A percentile compares a stretch with the other conserved stretches of the same genome.
Conservation (phyloP, 1,140 invertebrate species). For the Drosophila ambigua region DNA sequence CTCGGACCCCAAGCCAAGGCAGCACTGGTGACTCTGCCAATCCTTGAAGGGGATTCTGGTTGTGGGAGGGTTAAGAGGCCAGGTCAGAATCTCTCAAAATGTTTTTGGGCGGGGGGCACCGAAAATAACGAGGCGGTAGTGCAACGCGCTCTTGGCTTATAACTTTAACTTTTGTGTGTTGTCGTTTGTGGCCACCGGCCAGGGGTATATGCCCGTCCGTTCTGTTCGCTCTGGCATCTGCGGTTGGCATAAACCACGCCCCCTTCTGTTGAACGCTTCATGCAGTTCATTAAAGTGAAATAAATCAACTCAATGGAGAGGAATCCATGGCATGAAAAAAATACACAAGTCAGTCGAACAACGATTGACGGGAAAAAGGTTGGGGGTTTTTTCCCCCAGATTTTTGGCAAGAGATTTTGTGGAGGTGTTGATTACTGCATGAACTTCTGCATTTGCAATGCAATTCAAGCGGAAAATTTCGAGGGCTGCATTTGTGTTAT, state of each 20-base stretch:
- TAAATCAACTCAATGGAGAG: slow-evolving; percentile 45
- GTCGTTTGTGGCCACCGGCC: slow-evolving; percentile 9
- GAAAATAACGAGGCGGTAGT: slow-evolving; percentile 6
- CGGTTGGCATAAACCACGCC: slow-evolving; percentile 30
- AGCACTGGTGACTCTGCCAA: neutral
- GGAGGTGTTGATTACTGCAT: slow-evolving; percentile 48
- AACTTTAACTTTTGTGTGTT: slow-evolving; percentile 41
- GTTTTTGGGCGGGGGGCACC: neutral
- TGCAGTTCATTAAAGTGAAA: slow-evolving; percentile 57
- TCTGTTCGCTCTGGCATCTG: slow-evolving; percentile 16
- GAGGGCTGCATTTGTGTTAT: slow-evolving; percentile 25
- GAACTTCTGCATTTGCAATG: neutral
- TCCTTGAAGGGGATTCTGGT: slow-evolving; percentile 17
- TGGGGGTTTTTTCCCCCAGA: slow-evolving; percentile 19
- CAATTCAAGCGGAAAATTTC: slow-evolving; percentile 35
- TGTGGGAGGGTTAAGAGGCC: neutral
- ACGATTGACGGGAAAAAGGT: slow-evolving; percentile 43
- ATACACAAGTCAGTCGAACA: slow-evolving; percentile 11
- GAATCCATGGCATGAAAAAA: slow-evolving; percentile 6
- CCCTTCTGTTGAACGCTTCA: slow-evolving; percentile 23
- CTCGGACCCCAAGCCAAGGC: slow-evolving; percentile 13
- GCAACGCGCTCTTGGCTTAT: slow-evolving; percentile 45
- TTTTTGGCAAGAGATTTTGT: slow-evolving; percentile 13
- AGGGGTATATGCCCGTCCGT: slow-evolving; percentile 3
- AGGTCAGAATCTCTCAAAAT: slow-evolving; percentile 22